phyloP scores from a whole-genome alignment of 2,797 vertebrate species.

The Alca torda region DNA sequence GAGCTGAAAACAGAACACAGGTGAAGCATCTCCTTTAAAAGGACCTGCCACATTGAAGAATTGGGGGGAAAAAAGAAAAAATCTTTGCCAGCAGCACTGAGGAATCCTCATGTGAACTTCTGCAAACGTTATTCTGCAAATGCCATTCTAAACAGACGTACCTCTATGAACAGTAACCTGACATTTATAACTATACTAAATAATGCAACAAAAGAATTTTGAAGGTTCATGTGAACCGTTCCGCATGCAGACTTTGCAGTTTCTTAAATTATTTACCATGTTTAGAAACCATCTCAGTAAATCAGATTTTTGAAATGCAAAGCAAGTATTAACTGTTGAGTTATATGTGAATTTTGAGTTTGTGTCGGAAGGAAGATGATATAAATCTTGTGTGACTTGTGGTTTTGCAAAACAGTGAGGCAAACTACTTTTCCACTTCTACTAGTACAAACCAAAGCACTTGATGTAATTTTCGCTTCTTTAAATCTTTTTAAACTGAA shows the following conservation, averaged over 20 bases:
- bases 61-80: too few species aligned
- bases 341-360: neutral
- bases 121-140: conserved; percentile 70
- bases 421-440: neutral
- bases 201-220: conserved; percentile 77
- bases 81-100: neutral
- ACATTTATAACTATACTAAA: conserved; percentile 76
- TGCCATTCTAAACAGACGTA: conserved; percentile 58
- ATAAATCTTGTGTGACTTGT: neutral
- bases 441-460: neutral
- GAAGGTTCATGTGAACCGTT: conserved; percentile 64
- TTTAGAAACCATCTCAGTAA: conserved; percentile 58
- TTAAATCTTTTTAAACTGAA: neutral
- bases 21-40: neutral
- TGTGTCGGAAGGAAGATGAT: neutral
- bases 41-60: neutral
- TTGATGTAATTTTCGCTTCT: neutral
- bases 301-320: conserved; percentile 50
- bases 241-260: conserved; percentile 46
- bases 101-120: conserved; percentile 56
- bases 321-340: conserved; percentile 42
- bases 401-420: neutral
- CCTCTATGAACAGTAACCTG: conserved; percentile 65
- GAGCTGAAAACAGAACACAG: neutral
- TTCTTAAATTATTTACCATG: conserved; percentile 73